phyloP scores from a whole-genome alignment of 2,113 vertebrate genomes.

The Pomatorhinus ruficollis region DNA sequence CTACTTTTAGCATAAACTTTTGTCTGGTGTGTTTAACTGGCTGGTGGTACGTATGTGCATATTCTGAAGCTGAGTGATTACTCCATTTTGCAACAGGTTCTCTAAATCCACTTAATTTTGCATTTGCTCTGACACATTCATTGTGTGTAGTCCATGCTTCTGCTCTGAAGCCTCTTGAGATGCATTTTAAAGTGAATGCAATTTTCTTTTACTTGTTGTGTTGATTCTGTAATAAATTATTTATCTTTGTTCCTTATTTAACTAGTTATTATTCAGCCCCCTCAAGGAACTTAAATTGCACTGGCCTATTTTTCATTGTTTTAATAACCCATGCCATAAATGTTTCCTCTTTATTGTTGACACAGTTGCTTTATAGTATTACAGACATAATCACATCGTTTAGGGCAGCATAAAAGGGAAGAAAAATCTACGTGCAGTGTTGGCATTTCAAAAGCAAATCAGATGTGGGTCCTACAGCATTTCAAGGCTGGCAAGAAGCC shows the following conservation, averaged over 20 bases:
- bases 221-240: constrained; percentile 13
- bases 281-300: not conserved
- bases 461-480: not conserved
- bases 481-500: not conserved
- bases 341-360: not conserved
- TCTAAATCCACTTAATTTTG: not conserved
- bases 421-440: not conserved
- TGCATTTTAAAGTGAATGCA: not conserved
- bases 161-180: not conserved
- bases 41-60: too few relatives aligned
- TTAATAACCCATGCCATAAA: not conserved
- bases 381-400: not conserved
- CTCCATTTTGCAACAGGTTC: not conserved
- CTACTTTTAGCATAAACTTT: not conserved
- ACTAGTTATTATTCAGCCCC: not conserved
- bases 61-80: not conserved
- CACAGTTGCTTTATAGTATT: not conserved
- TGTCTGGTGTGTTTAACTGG: not conserved
- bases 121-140: not conserved
- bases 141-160: not conserved
- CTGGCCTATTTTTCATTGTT: constrained; percentile 13
- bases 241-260: constrained; percentile 5
- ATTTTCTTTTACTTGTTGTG: not conserved
- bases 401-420: not conserved
- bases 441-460: not conserved